A percentile compares a stretch with the other conserved stretches of the same genome.
Conservation (phyloP, 2,113 vertebrate genomes). For the Amphilophus citrinellus region DNA sequence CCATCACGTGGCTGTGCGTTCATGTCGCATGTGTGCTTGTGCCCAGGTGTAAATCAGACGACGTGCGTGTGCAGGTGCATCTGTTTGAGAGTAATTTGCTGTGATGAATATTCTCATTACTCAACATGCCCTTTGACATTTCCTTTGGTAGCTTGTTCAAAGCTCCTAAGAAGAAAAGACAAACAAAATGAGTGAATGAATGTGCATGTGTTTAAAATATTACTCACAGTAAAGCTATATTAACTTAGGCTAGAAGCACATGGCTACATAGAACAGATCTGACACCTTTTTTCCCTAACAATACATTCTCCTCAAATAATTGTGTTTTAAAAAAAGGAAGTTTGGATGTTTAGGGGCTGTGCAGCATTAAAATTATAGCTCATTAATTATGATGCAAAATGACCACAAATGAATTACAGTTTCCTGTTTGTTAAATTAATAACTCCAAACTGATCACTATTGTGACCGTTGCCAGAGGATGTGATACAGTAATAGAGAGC, state of each 20-base stretch:
- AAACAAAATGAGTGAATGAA: background rate
- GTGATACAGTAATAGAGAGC: too few relatives aligned
- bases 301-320: too few relatives aligned
- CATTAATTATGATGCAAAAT: background rate
- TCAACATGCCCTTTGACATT: constrained; percentile 3
- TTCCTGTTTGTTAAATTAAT: too few relatives aligned
- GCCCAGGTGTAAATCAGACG: background rate
- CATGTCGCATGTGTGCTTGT: background rate
- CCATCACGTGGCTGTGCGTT: constrained; percentile 9
- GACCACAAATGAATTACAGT: background rate
- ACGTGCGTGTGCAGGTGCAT: background rate
- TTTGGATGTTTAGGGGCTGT: too few relatives aligned
- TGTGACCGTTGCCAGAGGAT: too few relatives aligned
- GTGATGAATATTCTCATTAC: constrained; percentile 28
- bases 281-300: too few relatives aligned
- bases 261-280: background rate
- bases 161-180: background rate
- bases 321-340: too few relatives aligned
- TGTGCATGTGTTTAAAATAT: background rate
- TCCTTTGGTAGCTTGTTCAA: constrained; percentile 1
- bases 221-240: constrained; percentile 12
- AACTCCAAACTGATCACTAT: too few relatives aligned
- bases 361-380: background rate
- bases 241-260: background rate
- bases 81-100: background rate